Evolutionary conservation across 2,797 vertebrate genomes (phyloP).

Genomic region (Enteromius thamalakanensis): DNA sequence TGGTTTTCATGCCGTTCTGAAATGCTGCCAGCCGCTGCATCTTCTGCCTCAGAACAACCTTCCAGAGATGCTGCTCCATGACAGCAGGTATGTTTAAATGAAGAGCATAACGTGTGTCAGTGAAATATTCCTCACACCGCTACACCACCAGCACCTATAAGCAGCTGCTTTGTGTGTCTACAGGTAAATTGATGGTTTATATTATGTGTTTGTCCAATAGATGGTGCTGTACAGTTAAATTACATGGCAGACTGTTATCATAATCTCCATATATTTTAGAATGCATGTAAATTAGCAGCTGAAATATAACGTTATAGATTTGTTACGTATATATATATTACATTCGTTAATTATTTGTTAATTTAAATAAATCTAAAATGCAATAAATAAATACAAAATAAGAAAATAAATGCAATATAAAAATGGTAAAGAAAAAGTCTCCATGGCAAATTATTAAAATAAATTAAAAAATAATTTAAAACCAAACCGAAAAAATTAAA

Average conservation of each 20-base stretch:
- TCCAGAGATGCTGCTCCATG: background rate
- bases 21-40: background rate
- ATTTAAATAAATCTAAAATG: no score
- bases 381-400: no score
- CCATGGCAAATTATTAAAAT: no score
- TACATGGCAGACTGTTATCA: background rate
- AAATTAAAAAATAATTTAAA: no score
- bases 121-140: background rate
- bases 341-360: no score
- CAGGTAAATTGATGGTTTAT: background rate
- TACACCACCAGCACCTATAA: no score
- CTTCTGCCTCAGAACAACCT: background rate
- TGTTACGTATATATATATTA: no score
- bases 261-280: background rate
- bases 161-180: background rate
- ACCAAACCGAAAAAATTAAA: no score
- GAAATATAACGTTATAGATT: background rate
- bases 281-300: background rate
- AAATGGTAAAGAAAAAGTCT: no score
- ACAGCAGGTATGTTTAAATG: background rate
- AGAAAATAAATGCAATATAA: no score
- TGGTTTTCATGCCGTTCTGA: background rate
- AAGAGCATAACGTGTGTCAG: background rate
- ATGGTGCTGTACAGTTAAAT: constrained; percentile 32
- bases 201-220: constrained; percentile 46